These are phyloP conservation scores for Idaea biselata DNA, from an alignment of 2,888 invertebrate species.

Conservation along the genomic window DNA sequence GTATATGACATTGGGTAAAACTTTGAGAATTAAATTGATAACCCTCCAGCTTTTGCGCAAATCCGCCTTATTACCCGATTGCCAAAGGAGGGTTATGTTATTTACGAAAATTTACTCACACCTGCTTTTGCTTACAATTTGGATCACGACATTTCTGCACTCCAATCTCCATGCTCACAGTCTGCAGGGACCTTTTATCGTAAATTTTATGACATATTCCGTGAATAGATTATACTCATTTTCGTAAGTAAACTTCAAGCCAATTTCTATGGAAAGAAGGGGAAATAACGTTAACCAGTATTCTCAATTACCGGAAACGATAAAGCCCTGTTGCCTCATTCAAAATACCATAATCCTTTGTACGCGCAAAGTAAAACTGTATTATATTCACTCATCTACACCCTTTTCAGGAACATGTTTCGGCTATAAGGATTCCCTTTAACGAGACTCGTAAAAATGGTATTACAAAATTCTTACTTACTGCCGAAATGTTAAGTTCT, in stretches of 20 bases:
- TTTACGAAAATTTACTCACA: too few species aligned
- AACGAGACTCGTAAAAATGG: neutral
- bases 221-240: neutral
- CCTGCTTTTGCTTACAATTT: too few species aligned
- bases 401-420: slow-evolving; percentile 1
- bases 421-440: neutral
- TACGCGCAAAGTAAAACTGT: neutral
- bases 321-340: neutral
- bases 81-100: too few species aligned
- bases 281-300: neutral
- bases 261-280: slow-evolving; percentile 1
- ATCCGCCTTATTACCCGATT: too few species aligned
- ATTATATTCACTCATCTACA: neutral
- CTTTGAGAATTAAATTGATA: too few species aligned
- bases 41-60: too few species aligned
- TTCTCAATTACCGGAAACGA: neutral
- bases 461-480: neutral
- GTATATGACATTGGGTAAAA: too few species aligned
- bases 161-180: too few species aligned
- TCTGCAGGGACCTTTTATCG: neutral
- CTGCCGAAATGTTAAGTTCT: neutral
- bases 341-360: too few species aligned
- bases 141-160: too few species aligned
- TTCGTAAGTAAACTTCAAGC: neutral
- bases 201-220: neutral